Conservation (phyloP, 92 coral and sea anemone genomes). For the Paragorgia papillata region DNA sequence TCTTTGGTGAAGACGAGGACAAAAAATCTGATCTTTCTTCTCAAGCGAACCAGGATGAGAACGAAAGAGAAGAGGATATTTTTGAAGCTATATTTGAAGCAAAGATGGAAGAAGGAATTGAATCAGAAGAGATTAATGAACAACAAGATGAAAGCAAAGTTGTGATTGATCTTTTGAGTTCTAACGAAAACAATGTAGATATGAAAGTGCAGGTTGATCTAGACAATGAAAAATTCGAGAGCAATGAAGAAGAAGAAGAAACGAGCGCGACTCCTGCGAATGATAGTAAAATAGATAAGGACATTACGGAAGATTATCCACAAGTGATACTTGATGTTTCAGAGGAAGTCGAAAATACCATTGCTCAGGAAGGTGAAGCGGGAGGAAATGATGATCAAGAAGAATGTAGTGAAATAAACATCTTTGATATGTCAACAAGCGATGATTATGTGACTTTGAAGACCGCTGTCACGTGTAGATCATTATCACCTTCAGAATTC, state of each 20-base stretch:
- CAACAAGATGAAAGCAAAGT: background rate
- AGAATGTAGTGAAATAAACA: background rate
- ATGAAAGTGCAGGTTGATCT: background rate
- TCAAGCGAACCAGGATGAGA: constrained; percentile 1
- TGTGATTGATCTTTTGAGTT: background rate
- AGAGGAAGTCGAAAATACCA: background rate
- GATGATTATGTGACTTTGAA: constrained; percentile 43
- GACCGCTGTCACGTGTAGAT: constrained; percentile 38
- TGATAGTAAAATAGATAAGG: constrained; percentile 25
- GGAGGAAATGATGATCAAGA: constrained; percentile 7
- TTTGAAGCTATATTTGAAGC: constrained; percentile 48
- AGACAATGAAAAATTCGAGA: constrained; percentile 3
- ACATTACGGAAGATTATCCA: background rate
- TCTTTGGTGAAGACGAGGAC: constrained; percentile 40
- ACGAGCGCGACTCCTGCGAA: constrained; percentile 9
- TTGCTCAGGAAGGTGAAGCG: background rate
- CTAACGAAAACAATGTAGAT: background rate
- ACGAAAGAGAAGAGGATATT: constrained; percentile 6
- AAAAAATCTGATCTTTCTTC: background rate
- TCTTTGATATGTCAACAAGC: constrained; percentile 43
- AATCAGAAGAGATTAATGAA: background rate
- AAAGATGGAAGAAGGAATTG: constrained; percentile 11
- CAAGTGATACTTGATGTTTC: background rate
- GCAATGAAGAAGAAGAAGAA: background rate
- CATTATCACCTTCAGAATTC: constrained; percentile 66